phyloP scores from a whole-genome alignment of 2,113 vertebrate genomes.

The Mastomys coucha region DNA sequence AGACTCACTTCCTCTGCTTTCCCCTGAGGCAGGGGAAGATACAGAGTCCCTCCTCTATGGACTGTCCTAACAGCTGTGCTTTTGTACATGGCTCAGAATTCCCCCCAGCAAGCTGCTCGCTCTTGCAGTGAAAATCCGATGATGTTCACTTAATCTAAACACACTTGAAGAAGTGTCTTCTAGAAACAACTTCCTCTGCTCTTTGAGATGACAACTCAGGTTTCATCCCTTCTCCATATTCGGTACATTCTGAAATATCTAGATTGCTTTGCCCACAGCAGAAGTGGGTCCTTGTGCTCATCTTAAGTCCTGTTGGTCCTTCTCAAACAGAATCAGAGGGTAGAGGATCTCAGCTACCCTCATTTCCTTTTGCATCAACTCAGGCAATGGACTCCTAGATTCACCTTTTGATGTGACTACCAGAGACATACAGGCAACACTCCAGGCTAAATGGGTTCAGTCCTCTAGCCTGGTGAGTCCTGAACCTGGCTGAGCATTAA shows the following conservation, averaged over 20 bases:
- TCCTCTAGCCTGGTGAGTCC: background rate
- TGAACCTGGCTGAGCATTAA: background rate
- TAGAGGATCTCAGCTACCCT: fast-evolving
- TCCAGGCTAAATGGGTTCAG: background rate
- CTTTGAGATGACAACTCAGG: background rate
- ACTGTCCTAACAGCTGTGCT: background rate
- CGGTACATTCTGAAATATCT: background rate
- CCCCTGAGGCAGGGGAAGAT: background rate
- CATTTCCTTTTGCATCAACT: background rate
- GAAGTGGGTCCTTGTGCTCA: background rate
- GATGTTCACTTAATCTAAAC: background rate
- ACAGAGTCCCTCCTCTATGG: background rate
- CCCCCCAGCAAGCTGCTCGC: background rate
- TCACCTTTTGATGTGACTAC: fast-evolving
- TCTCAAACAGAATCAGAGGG: background rate
- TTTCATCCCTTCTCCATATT: background rate
- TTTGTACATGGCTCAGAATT: background rate
- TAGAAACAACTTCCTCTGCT: background rate
- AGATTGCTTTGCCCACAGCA: background rate
- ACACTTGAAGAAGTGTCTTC: background rate
- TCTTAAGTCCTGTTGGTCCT: background rate
- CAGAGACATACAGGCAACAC: background rate
- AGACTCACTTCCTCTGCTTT: background rate
- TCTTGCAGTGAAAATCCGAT: background rate
- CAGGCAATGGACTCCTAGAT: background rate